These are phyloP conservation scores for Desoria tigrina DNA, from an alignment of 2,888 invertebrate species.

Conservation along the genomic window DNA sequence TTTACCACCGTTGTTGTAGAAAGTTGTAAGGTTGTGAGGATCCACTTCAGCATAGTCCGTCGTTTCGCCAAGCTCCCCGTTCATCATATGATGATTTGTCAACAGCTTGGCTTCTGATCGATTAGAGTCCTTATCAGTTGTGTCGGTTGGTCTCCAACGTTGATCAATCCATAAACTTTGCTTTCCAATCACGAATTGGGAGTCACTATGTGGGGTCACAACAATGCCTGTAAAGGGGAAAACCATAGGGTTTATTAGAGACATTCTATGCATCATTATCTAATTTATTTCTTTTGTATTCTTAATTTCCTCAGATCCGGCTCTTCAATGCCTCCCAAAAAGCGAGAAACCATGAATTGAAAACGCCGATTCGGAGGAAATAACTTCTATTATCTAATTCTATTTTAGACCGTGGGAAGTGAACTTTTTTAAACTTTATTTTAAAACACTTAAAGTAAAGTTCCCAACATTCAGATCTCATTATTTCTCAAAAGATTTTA, in stretches of 20 bases:
- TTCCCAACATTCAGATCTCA: too few relatives aligned
- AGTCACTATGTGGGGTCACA: conserved; percentile 52
- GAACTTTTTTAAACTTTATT: too few relatives aligned
- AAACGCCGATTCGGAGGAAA: too few relatives aligned
- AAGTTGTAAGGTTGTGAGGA: conserved; percentile 67
- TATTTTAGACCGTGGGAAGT: too few relatives aligned
- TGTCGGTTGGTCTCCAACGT: conserved; percentile 65
- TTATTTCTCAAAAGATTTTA: too few relatives aligned
- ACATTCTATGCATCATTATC: background rate
- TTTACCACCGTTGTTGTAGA: conserved; percentile 62
- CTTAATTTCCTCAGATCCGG: too few relatives aligned
- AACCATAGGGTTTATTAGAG: background rate
- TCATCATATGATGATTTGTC: conserved; percentile 56
- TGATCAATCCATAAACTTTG: conserved; percentile 71
- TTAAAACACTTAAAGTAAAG: too few relatives aligned
- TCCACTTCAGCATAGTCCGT: conserved; percentile 70
- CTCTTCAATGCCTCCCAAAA: too few relatives aligned
- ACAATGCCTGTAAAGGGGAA: conserved; percentile 45
- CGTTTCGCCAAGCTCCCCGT: conserved; percentile 58
- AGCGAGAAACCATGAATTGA: too few relatives aligned
- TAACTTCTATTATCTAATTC: too few relatives aligned
- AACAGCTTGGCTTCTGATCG: conserved; percentile 63
- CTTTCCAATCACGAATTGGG: conserved; percentile 59
- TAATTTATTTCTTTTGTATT: too few relatives aligned
- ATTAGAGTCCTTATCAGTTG: conserved; percentile 65